Percentiles rank a stretch among this genome's conserved stretches.
Conservation (phyloP, 2,113 vertebrate genomes). For the Oncorhynchus keta region DNA sequence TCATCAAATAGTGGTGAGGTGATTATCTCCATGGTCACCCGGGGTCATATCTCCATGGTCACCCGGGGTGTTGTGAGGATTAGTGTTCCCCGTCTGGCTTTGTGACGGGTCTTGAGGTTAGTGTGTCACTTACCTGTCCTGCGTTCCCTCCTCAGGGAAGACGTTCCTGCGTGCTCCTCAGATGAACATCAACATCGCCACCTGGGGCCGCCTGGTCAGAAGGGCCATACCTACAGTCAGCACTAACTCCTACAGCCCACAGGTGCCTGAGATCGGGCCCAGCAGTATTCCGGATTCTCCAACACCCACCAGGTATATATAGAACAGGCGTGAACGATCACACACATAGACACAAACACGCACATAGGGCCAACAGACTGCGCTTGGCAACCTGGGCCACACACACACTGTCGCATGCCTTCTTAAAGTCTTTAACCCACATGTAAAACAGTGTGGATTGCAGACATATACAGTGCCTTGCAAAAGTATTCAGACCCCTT, state of each 20-base stretch:
- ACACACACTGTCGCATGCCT: not conserved
- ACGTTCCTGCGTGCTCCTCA: slow-evolving; percentile 97
- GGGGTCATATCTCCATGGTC: too few relatives aligned
- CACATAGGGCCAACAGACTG: not conserved
- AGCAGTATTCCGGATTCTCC: slow-evolving; percentile 71
- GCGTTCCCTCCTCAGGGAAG: slow-evolving; percentile 79
- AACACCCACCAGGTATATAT: slow-evolving; percentile 62
- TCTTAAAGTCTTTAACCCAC: too few relatives aligned
- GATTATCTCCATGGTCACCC: not conserved
- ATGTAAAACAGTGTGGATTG: too few relatives aligned
- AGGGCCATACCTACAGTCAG: slow-evolving; percentile 95
- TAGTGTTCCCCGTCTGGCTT: not conserved
- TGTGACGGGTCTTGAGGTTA: not conserved
- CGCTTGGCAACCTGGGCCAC: too few relatives aligned
- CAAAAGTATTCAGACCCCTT: too few relatives aligned
- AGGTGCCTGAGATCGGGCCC: slow-evolving; percentile 68
- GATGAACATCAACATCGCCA: slow-evolving; percentile 99
- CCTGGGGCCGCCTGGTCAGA: slow-evolving; percentile 95
- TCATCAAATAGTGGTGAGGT: not conserved
- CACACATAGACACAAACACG: not conserved
- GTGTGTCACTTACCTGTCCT: not conserved
- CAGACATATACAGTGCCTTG: too few relatives aligned
- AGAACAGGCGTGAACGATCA: not conserved
- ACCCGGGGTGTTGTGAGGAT: not conserved
- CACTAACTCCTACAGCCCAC: slow-evolving; percentile 92